phyloP scores from a whole-genome alignment of 2,888 invertebrate genomes.

The Eupithecia abbreviata region DNA sequence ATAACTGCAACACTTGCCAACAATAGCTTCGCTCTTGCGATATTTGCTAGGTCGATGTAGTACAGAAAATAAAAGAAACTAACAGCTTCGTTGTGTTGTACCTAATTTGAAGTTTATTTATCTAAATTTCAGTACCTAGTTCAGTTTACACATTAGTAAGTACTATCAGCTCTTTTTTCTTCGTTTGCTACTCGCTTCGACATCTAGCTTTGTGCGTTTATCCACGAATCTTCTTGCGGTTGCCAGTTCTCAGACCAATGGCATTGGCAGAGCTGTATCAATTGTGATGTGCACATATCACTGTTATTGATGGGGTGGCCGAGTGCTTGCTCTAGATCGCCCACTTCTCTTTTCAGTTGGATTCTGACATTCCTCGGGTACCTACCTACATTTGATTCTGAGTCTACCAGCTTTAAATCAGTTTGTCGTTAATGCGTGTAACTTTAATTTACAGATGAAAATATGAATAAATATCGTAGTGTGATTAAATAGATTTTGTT shows the following conservation, averaged over 20 bases:
- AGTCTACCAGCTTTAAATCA: neutral
- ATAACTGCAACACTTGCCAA: constrained; percentile 26
- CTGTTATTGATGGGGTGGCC: constrained; percentile 41
- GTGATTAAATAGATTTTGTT: neutral
- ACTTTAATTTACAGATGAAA: neutral
- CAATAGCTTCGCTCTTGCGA: constrained; percentile 36
- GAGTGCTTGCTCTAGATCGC: constrained; percentile 30
- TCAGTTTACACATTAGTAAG: neutral
- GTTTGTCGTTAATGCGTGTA: neutral
- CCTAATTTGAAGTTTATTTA: neutral
- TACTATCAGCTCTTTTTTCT: neutral
- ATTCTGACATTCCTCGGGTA: constrained; percentile 5
- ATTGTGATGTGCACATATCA: constrained; percentile 34
- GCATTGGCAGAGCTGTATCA: constrained; percentile 53
- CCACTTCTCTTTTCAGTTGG: constrained; percentile 5
- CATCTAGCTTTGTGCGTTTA: constrained; percentile 21
- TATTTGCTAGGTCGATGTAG: constrained; percentile 27
- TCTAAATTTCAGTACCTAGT: neutral
- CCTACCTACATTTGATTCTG: neutral
- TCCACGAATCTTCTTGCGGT: constrained; percentile 48
- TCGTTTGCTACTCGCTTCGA: neutral
- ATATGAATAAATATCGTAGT: neutral
- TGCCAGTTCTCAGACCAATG: constrained; percentile 55
- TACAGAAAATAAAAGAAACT: neutral
- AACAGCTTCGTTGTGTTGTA: neutral